phyloP scores from a whole-genome alignment of 2,888 invertebrate species.

The Lampropteryx suffumata region DNA sequence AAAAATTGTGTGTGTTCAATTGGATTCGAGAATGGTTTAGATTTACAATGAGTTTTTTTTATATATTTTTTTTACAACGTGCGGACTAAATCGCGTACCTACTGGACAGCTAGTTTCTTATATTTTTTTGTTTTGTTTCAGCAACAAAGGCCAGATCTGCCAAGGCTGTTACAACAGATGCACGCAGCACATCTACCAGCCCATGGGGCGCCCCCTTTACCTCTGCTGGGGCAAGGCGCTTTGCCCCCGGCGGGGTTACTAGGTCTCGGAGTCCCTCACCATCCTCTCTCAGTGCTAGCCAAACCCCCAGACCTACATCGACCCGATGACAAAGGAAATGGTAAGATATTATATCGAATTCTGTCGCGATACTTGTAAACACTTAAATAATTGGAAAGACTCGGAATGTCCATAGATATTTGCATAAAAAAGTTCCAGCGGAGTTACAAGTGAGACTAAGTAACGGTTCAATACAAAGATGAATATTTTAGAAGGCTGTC shows the following conservation, averaged over 20 bases:
- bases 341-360: slow-evolving; percentile 69
- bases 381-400: slow-evolving; percentile 2
- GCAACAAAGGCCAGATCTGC: slow-evolving; percentile 94
- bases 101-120: too few relatives aligned
- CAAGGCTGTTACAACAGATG: slow-evolving; percentile 94
- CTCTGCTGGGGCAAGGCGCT: slow-evolving; percentile 74
- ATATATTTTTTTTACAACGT: too few relatives aligned
- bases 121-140: slow-evolving; percentile 60
- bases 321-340: slow-evolving; percentile 89
- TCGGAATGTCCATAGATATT: slow-evolving; percentile 4
- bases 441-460: slow-evolving; percentile 44
- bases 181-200: slow-evolving; percentile 93
- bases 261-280: slow-evolving; percentile 87
- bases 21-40: too few relatives aligned
- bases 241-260: slow-evolving; percentile 84
- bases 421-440: slow-evolving; percentile 27
- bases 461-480: slow-evolving; percentile 63
- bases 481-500: slow-evolving; percentile 73
- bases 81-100: too few relatives aligned
- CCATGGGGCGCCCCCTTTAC: slow-evolving; percentile 88
- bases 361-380: not conserved
- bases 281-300: slow-evolving; percentile 89
- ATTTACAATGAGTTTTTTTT: too few relatives aligned
- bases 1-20: too few relatives aligned
- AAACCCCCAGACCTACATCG: slow-evolving; percentile 91